Evolutionary conservation across 2,888 invertebrate genomes (phyloP).

Genomic region (Sipha maydis): DNA sequence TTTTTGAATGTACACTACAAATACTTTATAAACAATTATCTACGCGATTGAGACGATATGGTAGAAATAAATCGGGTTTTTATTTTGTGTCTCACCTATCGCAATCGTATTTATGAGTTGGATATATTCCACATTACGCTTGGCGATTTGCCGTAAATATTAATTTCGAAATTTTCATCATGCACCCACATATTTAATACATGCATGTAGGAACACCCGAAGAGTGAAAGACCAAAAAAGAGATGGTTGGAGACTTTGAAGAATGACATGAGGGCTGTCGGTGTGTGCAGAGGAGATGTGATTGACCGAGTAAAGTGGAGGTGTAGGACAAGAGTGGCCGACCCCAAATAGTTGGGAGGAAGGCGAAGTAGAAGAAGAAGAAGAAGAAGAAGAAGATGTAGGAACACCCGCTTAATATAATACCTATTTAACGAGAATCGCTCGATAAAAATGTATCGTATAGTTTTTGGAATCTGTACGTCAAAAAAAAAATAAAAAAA

Average conservation of each 20-base stretch:
- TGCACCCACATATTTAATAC: not conserved
- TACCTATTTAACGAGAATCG: not conserved
- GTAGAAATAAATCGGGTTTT: not conserved
- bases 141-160: not conserved
- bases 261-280: no score
- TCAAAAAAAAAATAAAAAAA: not conserved
- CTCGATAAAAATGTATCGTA: not conserved
- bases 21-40: not conserved
- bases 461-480: not conserved
- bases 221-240: no score
- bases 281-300: no score
- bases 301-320: no score
- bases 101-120: not conserved
- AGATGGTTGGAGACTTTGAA: no score
- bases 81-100: not conserved
- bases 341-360: no score
- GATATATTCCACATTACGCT: not conserved
- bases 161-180: not conserved
- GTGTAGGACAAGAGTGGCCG: no score
- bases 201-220: no score
- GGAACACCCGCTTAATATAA: no score
- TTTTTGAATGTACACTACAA: not conserved
- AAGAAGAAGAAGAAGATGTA: no score
- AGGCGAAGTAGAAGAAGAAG: no score
- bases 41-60: not conserved